phyloP scores from a whole-genome alignment of 1,140 invertebrate species.

The Plodia interpunctella region DNA sequence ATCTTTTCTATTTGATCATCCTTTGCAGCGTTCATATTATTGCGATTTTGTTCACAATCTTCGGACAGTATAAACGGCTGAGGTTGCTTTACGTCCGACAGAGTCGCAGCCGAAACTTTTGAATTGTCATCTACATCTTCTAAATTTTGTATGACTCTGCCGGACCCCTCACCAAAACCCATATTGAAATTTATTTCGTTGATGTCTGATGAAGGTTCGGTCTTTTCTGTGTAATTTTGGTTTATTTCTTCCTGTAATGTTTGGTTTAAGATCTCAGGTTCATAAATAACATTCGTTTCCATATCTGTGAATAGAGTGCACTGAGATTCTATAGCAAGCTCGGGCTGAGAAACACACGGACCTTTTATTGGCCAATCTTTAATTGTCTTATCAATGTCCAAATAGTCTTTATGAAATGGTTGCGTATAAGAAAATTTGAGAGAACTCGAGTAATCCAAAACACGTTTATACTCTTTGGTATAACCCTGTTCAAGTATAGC shows the following conservation, averaged over 20 bases:
- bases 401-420: slow-evolving; percentile 50
- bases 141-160: slow-evolving; percentile 73
- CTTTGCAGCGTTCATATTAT: slow-evolving; percentile 21
- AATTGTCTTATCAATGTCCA: slow-evolving; percentile 40
- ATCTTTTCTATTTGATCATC: slow-evolving; percentile 42
- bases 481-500: slow-evolving; percentile 37
- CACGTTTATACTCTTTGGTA: slow-evolving; percentile 43
- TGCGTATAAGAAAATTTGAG: slow-evolving; percentile 61
- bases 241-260: slow-evolving; percentile 55
- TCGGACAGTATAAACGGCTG: slow-evolving; percentile 68
- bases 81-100: slow-evolving; percentile 76
- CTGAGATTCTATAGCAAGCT: neutral
- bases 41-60: slow-evolving; percentile 30
- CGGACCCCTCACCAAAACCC: slow-evolving; percentile 78
- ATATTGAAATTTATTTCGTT: slow-evolving; percentile 67
- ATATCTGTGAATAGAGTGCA: slow-evolving; percentile 1
- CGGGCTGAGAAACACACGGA: neutral
- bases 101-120: slow-evolving; percentile 74
- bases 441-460: slow-evolving; percentile 51
- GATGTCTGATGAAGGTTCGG: slow-evolving; percentile 25
- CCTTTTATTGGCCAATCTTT: slow-evolving; percentile 49
- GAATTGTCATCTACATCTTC: slow-evolving; percentile 51
- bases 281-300: neutral
- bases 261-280: slow-evolving; percentile 32
- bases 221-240: slow-evolving; percentile 28